A percentile compares a stretch with the other conserved stretches of the same genome.
These are phyloP conservation scores for Pelagia noctiluca DNA, from an alignment of 30 jellyfish, hydroid and myxozoan species.

Conservation along the genomic window DNA sequence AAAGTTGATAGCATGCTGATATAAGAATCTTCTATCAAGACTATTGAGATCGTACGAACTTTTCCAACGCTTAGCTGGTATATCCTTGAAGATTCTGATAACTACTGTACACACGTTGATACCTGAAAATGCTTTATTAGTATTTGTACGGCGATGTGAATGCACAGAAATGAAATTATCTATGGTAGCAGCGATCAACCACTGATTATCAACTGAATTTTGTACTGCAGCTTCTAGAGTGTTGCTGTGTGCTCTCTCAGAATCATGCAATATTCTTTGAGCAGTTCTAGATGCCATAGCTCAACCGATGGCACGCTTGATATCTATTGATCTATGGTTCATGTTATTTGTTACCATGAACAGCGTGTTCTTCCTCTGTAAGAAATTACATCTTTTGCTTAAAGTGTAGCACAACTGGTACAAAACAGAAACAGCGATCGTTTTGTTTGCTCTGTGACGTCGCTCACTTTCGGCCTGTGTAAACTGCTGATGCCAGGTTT, in stretches of 20 bases:
- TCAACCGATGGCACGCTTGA: not conserved
- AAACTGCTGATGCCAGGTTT: no score
- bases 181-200: not conserved
- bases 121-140: not conserved
- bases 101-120: not conserved
- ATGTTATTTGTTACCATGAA: not conserved
- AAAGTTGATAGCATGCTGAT: not conserved
- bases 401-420: not conserved
- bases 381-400: not conserved
- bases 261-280: not conserved
- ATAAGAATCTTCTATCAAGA: no score
- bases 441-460: not conserved
- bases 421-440: not conserved
- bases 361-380: not conserved
- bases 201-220: not conserved
- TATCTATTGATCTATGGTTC: not conserved
- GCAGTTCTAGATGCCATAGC: not conserved
- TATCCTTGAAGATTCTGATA: not conserved
- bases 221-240: not conserved
- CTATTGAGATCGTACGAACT: not conserved
- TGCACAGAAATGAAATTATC: not conserved
- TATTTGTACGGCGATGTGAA: not conserved
- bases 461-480: no score
- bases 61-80: not conserved
- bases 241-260: not conserved